phyloP scores from a whole-genome alignment of 92 coral and sea anemone species.

The Blastomussa wellsi region DNA sequence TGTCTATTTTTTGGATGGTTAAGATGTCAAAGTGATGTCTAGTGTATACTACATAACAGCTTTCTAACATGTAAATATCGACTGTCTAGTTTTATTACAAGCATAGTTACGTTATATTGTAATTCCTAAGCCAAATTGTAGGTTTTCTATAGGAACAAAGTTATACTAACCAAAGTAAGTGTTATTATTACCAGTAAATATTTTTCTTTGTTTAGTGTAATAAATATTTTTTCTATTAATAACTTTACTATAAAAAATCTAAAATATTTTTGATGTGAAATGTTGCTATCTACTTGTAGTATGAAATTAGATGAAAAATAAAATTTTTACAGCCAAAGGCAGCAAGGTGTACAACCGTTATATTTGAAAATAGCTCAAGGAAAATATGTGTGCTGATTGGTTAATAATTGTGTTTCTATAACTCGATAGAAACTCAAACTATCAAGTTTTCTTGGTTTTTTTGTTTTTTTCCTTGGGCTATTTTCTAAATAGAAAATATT shows the following conservation, averaged over 20 bases:
- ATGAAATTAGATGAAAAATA: neutral
- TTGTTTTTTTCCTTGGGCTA: no score
- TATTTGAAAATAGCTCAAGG: no score
- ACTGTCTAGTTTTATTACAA: neutral
- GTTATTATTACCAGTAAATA: no score
- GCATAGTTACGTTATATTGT: neutral
- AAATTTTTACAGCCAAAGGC: neutral
- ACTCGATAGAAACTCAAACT: no score
- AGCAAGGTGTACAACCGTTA: no score
- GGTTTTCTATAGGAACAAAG: neutral
- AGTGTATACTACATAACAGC: neutral
- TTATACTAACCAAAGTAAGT: neutral
- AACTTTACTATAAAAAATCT: neutral
- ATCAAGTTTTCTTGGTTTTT: no score
- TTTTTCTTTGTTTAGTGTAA: neutral
- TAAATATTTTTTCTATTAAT: neutral
- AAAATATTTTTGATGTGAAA: constrained; percentile 5
- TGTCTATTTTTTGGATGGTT: neutral
- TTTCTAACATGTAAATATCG: constrained; percentile 7
- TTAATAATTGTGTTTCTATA: no score
- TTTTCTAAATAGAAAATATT: no score
- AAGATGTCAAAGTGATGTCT: neutral
- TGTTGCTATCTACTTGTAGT: neutral
- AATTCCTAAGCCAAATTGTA: neutral
- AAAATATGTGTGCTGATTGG: no score